These are phyloP conservation scores for Labeo calbasu DNA, from an alignment of 2,797 vertebrate species.

Conservation along the genomic window DNA sequence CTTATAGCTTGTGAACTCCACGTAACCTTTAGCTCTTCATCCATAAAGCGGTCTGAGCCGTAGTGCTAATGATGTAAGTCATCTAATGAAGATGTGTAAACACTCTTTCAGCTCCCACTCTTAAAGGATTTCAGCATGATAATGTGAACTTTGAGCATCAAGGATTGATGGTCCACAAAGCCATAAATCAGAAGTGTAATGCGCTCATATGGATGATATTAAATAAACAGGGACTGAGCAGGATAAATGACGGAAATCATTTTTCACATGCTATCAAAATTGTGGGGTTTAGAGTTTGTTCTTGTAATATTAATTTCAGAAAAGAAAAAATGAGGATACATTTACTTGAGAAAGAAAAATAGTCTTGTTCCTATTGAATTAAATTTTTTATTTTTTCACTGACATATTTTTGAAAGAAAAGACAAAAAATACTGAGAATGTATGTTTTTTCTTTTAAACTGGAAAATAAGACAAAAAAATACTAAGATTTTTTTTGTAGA, in stretches of 20 bases:
- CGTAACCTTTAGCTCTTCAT: background rate
- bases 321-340: background rate
- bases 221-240: background rate
- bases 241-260: background rate
- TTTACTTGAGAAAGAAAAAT: background rate
- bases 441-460: too few relatives aligned
- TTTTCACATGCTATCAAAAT: background rate
- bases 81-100: constrained; percentile 25
- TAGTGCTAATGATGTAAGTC: background rate
- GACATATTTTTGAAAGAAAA: background rate
- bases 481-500: too few relatives aligned
- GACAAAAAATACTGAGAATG: too few relatives aligned
- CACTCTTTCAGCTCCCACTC: background rate
- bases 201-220: background rate
- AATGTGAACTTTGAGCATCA: constrained; percentile 16
- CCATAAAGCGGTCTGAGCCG: constrained; percentile 12
- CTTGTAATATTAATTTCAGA: background rate
- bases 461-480: too few relatives aligned
- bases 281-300: background rate
- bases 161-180: background rate
- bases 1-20: background rate
- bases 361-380: background rate
- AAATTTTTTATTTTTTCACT: background rate
- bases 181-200: constrained; percentile 2
- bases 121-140: background rate